These are phyloP conservation scores for Tanypteryx hageni DNA, from an alignment of 2,888 invertebrate genomes.

Conservation along the genomic window DNA sequence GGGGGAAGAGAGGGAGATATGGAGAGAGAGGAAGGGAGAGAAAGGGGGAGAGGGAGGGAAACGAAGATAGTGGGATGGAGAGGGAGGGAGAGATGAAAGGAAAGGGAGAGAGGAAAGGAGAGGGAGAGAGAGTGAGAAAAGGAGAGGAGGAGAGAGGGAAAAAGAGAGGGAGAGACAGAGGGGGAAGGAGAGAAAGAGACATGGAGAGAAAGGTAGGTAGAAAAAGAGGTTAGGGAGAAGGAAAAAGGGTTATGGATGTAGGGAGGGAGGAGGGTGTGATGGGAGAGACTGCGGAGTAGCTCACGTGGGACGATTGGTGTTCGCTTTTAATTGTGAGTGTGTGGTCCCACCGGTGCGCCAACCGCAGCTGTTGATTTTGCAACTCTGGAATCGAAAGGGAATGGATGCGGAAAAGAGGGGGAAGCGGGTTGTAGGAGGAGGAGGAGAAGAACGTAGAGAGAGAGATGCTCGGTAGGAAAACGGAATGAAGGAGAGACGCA, in stretches of 20 bases:
- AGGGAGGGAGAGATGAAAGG: too few species aligned
- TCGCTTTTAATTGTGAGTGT: slow-evolving; percentile 3
- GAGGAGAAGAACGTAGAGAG: not conserved
- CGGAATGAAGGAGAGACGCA: too few species aligned
- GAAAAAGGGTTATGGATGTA: too few species aligned
- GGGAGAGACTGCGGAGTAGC: not conserved
- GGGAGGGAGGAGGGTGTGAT: too few species aligned
- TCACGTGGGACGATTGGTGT: slow-evolving; percentile 22
- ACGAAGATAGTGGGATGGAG: not conserved
- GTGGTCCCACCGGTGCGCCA: not conserved
- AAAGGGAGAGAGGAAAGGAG: too few species aligned
- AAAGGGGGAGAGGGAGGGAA: not conserved
- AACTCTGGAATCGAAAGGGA: slow-evolving; percentile 16
- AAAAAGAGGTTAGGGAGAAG: too few species aligned
- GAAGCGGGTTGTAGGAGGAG: not conserved
- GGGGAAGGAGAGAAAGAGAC: not conserved
- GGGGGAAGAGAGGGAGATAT: not conserved
- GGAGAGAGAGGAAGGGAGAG: not conserved
- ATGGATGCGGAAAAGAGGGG: not conserved
- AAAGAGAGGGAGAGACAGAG: not conserved
- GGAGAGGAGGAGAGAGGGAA: not conserved
- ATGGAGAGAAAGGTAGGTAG: too few species aligned
- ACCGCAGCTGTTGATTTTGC: slow-evolving; percentile 27
- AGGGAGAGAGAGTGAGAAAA: not conserved
- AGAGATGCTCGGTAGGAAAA: not conserved